These are phyloP conservation scores for Diorhabda carinulata DNA, from an alignment of 1,140 invertebrate species.

Conservation along the genomic window DNA sequence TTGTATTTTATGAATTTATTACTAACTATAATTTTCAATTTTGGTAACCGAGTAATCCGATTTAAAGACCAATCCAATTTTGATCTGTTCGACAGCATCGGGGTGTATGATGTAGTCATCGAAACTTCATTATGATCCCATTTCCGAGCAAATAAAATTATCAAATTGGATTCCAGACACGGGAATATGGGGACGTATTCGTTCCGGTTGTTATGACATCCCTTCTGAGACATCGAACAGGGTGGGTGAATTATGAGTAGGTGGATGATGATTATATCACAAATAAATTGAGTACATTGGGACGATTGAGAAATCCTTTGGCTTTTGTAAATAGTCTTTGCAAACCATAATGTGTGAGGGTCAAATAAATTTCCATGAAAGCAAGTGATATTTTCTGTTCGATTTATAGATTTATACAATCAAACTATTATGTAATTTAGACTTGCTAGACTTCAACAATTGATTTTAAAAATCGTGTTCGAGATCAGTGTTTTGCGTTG, in stretches of 20 bases:
- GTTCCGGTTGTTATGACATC: background rate
- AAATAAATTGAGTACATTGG: too few species aligned
- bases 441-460: too few species aligned
- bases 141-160: slow-evolving; percentile 38
- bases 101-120: slow-evolving; percentile 34
- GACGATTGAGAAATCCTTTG: too few species aligned
- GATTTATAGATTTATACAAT: too few species aligned
- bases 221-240: background rate
- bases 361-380: too few species aligned
- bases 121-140: slow-evolving; percentile 40
- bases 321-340: too few species aligned
- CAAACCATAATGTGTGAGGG: too few species aligned
- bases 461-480: too few species aligned
- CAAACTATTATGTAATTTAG: too few species aligned
- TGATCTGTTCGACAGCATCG: slow-evolving; percentile 20
- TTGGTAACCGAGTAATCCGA: background rate
- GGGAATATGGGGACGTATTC: slow-evolving; percentile 6
- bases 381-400: too few species aligned
- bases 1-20: background rate
- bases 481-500: too few species aligned
- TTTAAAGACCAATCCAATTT: background rate
- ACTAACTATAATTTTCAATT: background rate
- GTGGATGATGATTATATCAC: too few species aligned
- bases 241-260: background rate
- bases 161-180: slow-evolving; percentile 34